Evolutionary conservation across 2,888 invertebrate species (phyloP).

Genomic region (Oasisia sp.): DNA sequence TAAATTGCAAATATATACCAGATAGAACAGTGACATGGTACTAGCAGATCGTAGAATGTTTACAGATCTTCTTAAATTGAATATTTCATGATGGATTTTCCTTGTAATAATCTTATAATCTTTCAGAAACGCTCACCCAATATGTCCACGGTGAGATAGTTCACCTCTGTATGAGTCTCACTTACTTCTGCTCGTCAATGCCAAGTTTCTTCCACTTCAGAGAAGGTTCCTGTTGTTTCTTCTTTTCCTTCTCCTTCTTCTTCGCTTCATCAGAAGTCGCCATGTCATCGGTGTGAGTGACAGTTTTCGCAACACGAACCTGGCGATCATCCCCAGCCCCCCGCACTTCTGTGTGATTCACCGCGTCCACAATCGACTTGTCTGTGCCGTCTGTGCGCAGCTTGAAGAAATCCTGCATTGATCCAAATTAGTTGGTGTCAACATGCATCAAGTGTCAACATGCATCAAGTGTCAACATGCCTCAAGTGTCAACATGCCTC

Average conservation of each 20-base stretch:
- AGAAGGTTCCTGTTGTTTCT: constrained; percentile 54
- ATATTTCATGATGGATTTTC: too few relatives aligned
- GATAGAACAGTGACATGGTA: too few relatives aligned
- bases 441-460: too few relatives aligned
- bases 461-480: too few relatives aligned
- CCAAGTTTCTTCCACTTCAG: constrained; percentile 60
- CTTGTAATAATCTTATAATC: too few relatives aligned
- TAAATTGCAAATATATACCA: too few relatives aligned
- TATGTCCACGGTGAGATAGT: too few relatives aligned
- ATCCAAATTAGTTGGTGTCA: neutral
- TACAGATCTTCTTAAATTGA: too few relatives aligned
- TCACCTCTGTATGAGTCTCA: neutral
- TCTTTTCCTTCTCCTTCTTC: constrained; percentile 34
- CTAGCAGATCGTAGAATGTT: too few relatives aligned
- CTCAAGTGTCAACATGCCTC: too few relatives aligned
- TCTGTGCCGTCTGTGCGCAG: constrained; percentile 20
- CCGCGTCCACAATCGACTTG: neutral
- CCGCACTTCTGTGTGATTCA: neutral
- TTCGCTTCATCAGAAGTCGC: constrained; percentile 14
- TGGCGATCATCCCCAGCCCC: constrained; percentile 18
- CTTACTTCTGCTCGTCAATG: constrained; percentile 9
- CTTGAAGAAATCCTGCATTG: constrained; percentile 29
- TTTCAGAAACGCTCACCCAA: too few relatives aligned
- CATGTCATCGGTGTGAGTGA: neutral
- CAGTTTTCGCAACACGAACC: neutral